Evolutionary conservation across 1,140 invertebrate genomes (phyloP).

Genomic region (Bilobella aurantiaca): DNA sequence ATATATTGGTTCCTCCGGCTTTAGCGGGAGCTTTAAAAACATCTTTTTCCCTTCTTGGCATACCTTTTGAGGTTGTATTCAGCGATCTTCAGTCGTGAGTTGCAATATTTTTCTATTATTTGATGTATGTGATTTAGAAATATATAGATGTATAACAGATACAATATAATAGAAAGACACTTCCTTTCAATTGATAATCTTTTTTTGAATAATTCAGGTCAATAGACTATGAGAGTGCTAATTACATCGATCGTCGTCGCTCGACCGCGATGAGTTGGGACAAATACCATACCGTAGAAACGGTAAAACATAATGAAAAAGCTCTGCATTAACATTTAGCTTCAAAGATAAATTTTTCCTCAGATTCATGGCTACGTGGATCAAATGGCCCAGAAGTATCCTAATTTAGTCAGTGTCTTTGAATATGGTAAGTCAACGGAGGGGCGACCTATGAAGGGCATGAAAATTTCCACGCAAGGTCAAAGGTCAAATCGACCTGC

Average conservation of each 20-base stretch:
- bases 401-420: slow-evolving; percentile 20
- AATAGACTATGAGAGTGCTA: slow-evolving; percentile 26
- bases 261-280: slow-evolving; percentile 27
- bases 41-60: slow-evolving; percentile 16
- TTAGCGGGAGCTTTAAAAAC: slow-evolving; percentile 14
- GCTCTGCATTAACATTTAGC: background rate
- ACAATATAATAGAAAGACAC: too few relatives aligned
- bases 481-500: slow-evolving; percentile 14
- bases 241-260: slow-evolving; percentile 13
- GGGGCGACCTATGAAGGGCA: slow-evolving; percentile 25
- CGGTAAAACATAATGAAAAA: slow-evolving; percentile 14
- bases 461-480: slow-evolving; percentile 29
- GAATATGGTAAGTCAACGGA: slow-evolving; percentile 28
- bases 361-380: slow-evolving; percentile 34
- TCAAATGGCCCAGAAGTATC: slow-evolving; percentile 27
- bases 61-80: slow-evolving; percentile 22
- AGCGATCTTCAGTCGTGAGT: slow-evolving; percentile 29
- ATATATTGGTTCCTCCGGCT: slow-evolving; percentile 26
- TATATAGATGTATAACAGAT: background rate
- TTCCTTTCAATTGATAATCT: background rate
- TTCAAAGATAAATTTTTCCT: background rate
- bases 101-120: too few relatives aligned
- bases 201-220: too few relatives aligned
- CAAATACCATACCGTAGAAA: slow-evolving; percentile 25
- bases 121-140: too few relatives aligned